Evolutionary conservation across 2,113 vertebrate genomes (phyloP).

Genomic region (Hydropotes inermis): DNA sequence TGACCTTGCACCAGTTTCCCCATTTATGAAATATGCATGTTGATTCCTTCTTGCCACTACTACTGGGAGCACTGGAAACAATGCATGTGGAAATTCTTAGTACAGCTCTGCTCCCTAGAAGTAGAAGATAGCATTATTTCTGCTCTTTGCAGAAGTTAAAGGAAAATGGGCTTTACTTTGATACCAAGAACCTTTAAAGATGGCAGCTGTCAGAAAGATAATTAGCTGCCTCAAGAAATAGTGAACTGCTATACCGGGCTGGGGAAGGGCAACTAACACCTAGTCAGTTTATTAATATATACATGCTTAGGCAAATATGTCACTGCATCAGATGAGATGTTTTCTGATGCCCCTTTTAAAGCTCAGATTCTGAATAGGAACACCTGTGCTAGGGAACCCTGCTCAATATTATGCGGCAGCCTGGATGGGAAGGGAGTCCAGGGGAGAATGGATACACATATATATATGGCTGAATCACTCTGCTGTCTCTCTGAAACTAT

Average conservation of each 20-base stretch:
- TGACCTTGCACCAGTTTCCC: neutral
- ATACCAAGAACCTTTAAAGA: neutral
- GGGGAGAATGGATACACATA: neutral
- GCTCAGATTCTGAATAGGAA: neutral
- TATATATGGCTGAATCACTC: neutral
- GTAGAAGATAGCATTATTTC: neutral
- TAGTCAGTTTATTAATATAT: neutral
- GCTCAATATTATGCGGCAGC: neutral
- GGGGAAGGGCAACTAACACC: neutral
- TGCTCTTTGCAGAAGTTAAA: neutral
- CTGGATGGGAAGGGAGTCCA: neutral
- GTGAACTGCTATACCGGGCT: neutral
- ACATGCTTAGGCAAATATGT: neutral
- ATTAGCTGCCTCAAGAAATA: neutral
- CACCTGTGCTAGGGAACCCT: neutral
- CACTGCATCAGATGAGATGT: neutral
- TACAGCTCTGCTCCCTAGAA: neutral
- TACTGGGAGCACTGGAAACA: neutral
- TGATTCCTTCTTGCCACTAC: neutral
- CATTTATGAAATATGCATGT: neutral
- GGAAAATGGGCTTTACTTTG: neutral
- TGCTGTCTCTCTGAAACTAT: neutral
- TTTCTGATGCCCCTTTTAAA: neutral
- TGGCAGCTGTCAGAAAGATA: neutral
- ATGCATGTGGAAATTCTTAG: neutral